Conservation (phyloP, 92 coral and sea anemone species). For the Micromussa lordhowensis region DNA sequence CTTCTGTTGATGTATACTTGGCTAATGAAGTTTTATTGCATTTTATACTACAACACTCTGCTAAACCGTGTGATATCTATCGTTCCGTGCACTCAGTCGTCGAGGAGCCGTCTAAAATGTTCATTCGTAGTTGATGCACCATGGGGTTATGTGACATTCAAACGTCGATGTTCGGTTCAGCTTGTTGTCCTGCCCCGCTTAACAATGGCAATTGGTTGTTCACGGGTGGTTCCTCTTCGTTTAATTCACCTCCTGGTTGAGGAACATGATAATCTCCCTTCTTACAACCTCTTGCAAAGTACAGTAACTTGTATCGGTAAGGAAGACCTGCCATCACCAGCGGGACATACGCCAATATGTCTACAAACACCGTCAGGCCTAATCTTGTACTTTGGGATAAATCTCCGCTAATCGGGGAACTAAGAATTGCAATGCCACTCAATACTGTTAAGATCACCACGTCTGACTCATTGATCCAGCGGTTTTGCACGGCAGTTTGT, state of each 20-base stretch:
- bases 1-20: neutral
- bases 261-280: neutral
- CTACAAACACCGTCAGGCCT: neutral
- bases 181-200: neutral
- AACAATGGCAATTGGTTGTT: neutral
- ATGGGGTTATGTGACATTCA: neutral
- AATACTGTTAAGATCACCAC: neutral
- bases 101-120: neutral
- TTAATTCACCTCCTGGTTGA: neutral
- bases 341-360: conserved; percentile 5
- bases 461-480: conserved; percentile 17
- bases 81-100: neutral
- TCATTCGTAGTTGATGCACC: neutral
- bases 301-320: neutral
- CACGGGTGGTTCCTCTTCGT: no score
- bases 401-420: neutral
- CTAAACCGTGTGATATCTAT: neutral
- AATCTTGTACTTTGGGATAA: neutral
- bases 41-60: neutral
- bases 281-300: neutral
- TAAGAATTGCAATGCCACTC: neutral
- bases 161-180: neutral
- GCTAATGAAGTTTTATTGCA: neutral
- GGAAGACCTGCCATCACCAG: conserved; percentile 4
- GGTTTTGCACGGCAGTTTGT: neutral